These are phyloP conservation scores for Caerostris extrusa DNA, from an alignment of 1,140 invertebrate species.

Conservation along the genomic window DNA sequence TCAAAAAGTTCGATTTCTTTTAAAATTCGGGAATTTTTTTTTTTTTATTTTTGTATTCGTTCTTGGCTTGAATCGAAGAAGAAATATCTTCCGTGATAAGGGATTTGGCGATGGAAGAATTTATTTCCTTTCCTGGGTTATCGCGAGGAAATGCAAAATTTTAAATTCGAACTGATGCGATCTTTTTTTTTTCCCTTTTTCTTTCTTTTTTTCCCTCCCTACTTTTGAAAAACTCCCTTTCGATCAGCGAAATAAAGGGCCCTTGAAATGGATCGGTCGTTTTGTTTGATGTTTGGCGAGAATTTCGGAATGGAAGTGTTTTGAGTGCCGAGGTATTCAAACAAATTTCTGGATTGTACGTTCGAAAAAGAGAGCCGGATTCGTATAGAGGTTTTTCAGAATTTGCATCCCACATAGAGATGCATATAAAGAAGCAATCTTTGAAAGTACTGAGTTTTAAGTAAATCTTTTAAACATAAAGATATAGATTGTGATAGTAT, in stretches of 20 bases:
- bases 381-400: no score
- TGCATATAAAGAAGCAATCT: no score
- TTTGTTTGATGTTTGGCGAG: constrained; percentile 23
- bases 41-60: neutral
- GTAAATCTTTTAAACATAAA: no score
- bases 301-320: neutral
- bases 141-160: constrained; percentile 12
- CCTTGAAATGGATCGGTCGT: neutral
- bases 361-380: no score
- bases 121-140: neutral
- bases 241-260: neutral
- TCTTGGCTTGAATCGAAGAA: neutral
- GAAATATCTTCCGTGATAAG: constrained; percentile 34
- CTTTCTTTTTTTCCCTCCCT: no score
- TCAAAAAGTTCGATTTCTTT: constrained; percentile 64
- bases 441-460: no score
- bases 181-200: neutral
- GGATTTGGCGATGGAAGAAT: constrained; percentile 20
- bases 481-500: no score
- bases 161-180: neutral
- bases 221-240: neutral
- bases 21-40: neutral
- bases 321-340: no score
- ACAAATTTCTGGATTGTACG: no score
- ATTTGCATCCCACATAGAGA: no score